phyloP scores from a whole-genome alignment of 2,888 invertebrate genomes.

The Baccha elongata region DNA sequence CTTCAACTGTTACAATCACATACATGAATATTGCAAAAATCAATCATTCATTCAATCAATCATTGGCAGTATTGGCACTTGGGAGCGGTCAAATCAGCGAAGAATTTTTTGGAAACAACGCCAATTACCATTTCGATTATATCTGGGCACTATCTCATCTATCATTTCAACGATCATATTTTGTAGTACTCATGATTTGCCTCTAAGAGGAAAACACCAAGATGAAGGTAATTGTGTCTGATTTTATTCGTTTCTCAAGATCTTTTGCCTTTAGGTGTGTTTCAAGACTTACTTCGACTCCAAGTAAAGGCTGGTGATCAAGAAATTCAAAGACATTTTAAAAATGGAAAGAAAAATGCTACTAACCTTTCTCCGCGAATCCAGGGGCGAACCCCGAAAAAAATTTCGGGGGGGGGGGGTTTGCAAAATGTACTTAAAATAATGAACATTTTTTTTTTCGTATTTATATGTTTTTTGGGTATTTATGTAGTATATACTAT shows the following conservation, averaged over 20 bases:
- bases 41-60: not conserved
- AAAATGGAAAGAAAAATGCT: not conserved
- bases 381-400: too few species aligned
- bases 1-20: not conserved
- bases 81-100: not conserved
- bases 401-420: too few species aligned
- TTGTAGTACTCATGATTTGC: not conserved
- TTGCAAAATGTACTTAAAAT: too few species aligned
- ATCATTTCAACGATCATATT: not conserved
- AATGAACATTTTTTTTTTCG: too few species aligned
- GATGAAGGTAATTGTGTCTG: not conserved
- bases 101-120: not conserved
- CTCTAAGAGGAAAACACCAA: not conserved
- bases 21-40: not conserved
- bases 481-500: too few species aligned
- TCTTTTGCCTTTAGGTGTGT: not conserved
- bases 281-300: not conserved
- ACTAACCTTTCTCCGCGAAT: too few species aligned
- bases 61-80: too few species aligned
- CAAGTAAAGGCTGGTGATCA: not conserved
- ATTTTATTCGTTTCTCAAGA: not conserved
- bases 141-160: not conserved
- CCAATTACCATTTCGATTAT: not conserved
- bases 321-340: not conserved
- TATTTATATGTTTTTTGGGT: too few species aligned